Evolutionary conservation across 2,888 invertebrate species (phyloP).

Genomic region (Pristionchus japonicus): DNA sequence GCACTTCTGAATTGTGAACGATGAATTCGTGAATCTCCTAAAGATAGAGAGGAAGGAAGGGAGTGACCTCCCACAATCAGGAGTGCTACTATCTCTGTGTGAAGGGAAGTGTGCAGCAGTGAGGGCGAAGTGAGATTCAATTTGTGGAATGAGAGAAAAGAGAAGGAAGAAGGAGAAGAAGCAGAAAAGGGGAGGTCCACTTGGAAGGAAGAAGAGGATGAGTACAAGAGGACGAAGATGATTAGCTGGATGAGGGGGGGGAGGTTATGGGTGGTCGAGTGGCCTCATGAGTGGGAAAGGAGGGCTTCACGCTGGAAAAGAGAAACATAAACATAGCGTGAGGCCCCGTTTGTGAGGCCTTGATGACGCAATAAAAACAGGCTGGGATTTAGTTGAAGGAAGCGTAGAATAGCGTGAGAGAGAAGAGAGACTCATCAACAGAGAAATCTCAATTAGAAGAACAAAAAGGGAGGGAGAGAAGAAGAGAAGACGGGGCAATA

Average conservation of each 20-base stretch:
- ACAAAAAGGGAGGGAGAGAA: not conserved
- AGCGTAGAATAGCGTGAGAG: not conserved
- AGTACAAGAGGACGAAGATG: constrained; percentile 10
- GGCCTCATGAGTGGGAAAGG: not conserved
- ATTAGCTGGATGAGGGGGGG: not conserved
- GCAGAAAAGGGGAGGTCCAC: constrained; percentile 18
- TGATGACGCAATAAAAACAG: constrained; percentile 10
- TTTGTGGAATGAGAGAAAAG: constrained; percentile 30
- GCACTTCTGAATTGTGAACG: not conserved
- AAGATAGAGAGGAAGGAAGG: not conserved
- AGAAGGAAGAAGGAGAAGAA: not conserved
- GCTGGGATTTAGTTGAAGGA: not conserved
- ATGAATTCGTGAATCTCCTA: not conserved
- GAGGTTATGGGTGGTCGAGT: not conserved
- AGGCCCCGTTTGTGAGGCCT: not conserved
- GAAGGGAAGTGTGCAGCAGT: not conserved
- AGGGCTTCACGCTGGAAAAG: not conserved
- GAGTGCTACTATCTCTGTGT: constrained; percentile 1
- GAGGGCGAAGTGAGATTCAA: constrained; percentile 43
- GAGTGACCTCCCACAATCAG: constrained; percentile 24
- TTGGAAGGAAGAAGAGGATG: not conserved
- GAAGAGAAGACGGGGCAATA: not conserved
- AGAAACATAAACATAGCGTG: constrained; percentile 39
- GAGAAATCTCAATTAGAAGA: not conserved
- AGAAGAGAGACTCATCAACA: constrained; percentile 3